Conservation (phyloP, 2,888 invertebrate species). For the Erebia ligea region DNA sequence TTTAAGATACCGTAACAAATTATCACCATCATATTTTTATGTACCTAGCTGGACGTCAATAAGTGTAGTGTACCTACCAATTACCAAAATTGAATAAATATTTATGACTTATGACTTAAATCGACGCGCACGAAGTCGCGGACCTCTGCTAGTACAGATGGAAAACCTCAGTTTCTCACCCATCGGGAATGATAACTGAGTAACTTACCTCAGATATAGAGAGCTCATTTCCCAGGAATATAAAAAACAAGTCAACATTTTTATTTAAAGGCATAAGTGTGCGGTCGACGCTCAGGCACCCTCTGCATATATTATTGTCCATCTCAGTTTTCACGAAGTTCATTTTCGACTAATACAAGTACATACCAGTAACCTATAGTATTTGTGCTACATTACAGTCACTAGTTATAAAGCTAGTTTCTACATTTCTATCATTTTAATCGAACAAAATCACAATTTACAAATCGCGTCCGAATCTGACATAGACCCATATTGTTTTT, state of each 20-base stretch:
- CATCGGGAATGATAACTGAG: background rate
- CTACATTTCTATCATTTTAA: background rate
- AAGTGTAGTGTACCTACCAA: no score
- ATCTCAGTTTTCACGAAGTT: slow-evolving; percentile 26
- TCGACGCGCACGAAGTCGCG: background rate
- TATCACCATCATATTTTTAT: no score
- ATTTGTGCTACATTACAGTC: background rate
- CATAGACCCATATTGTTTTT: background rate
- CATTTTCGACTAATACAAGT: slow-evolving; percentile 22
- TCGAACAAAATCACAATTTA: background rate
- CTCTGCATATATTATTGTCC: slow-evolving; percentile 24
- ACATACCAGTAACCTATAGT: background rate
- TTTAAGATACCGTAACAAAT: no score
- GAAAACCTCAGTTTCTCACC: background rate
- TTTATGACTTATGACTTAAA: no score
- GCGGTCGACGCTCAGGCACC: slow-evolving; percentile 28
- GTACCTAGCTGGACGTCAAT: no score
- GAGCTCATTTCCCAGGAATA: slow-evolving; percentile 23
- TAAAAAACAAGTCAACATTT: slow-evolving; percentile 25
- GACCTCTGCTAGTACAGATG: background rate
- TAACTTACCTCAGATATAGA: slow-evolving; percentile 23
- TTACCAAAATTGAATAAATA: no score
- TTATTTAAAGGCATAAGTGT: slow-evolving; percentile 20
- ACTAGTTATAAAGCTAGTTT: background rate
- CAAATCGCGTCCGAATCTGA: background rate